Evolutionary conservation across 2,797 vertebrate species (phyloP).

Genomic region (Mastacembelus armatus): DNA sequence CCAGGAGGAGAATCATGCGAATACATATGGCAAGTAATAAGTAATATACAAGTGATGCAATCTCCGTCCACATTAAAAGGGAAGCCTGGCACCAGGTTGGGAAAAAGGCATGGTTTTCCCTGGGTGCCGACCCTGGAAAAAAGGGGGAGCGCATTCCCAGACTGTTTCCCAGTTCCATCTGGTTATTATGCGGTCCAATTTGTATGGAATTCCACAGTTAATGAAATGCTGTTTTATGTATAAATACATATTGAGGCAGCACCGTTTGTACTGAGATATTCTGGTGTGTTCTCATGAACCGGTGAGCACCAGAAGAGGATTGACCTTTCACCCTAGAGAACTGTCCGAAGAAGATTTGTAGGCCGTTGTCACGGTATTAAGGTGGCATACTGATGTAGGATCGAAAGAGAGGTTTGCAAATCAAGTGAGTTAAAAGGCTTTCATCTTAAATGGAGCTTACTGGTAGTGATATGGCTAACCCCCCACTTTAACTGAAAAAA

Average conservation of each 20-base stretch:
- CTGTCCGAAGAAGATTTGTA: constrained; percentile 7
- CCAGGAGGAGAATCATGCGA: not conserved
- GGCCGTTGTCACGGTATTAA: not conserved
- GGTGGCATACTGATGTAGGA: constrained; percentile 5
- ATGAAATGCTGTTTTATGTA: constrained; percentile 69
- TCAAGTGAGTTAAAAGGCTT: constrained; percentile 15
- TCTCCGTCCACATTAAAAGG: constrained; percentile 36
- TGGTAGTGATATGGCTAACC: not conserved
- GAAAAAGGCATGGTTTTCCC: constrained; percentile 68
- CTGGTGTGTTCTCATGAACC: constrained; percentile 26
- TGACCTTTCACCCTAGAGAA: constrained; percentile 42
- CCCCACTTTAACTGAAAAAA: constrained; percentile 9
- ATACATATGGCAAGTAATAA: constrained; percentile 18
- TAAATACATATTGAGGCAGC: constrained; percentile 49
- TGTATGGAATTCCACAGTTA: constrained; percentile 77
- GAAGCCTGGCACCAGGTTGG: constrained; percentile 65
- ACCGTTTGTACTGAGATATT: constrained; percentile 46
- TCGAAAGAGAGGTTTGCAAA: constrained; percentile 7
- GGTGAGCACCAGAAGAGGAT: constrained; percentile 1
- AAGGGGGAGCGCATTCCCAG: constrained; percentile 73
- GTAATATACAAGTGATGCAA: constrained; percentile 27
- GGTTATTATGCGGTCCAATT: constrained; percentile 76
- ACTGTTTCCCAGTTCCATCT: constrained; percentile 77
- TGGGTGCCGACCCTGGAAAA: constrained; percentile 61
- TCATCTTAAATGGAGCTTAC: constrained; percentile 3